phyloP scores from a whole-genome alignment of 2,888 invertebrate genomes.

The Bedellia somnulentella region DNA sequence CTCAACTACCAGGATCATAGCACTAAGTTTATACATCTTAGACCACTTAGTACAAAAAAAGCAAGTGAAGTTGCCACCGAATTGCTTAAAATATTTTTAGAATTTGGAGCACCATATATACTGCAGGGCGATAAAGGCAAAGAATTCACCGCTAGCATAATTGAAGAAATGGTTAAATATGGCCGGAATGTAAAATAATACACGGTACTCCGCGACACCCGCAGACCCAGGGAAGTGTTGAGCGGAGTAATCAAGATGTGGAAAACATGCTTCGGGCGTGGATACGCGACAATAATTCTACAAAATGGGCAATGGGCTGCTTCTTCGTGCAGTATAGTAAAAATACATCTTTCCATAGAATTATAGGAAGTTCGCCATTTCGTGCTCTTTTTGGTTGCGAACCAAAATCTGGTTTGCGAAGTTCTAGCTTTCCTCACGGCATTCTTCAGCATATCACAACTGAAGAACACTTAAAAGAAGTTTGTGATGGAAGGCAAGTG shows the following conservation, averaged over 20 bases:
- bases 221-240: constrained; percentile 11
- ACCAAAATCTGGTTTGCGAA: constrained; percentile 11
- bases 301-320: constrained; percentile 16
- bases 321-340: constrained; percentile 14
- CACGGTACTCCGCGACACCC: constrained; percentile 10
- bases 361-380: constrained; percentile 13
- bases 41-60: too few species aligned
- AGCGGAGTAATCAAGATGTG: too few species aligned
- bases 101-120: constrained; percentile 11
- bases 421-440: constrained; percentile 5
- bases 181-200: constrained; percentile 13
- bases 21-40: too few species aligned
- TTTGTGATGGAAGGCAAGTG: constrained; percentile 3
- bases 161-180: constrained; percentile 14
- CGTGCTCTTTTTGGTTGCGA: constrained; percentile 15
- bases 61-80: background rate
- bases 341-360: constrained; percentile 14
- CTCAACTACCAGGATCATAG: too few species aligned
- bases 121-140: constrained; percentile 11
- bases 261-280: constrained; percentile 18
- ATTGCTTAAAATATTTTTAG: constrained; percentile 12
- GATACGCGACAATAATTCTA: constrained; percentile 15
- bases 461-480: constrained; percentile 6
- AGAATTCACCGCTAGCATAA: constrained; percentile 12
- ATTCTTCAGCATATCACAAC: constrained; percentile 6